Evolutionary conservation across 1,140 invertebrate species (phyloP).

Genomic region (Papilio xuthus): DNA sequence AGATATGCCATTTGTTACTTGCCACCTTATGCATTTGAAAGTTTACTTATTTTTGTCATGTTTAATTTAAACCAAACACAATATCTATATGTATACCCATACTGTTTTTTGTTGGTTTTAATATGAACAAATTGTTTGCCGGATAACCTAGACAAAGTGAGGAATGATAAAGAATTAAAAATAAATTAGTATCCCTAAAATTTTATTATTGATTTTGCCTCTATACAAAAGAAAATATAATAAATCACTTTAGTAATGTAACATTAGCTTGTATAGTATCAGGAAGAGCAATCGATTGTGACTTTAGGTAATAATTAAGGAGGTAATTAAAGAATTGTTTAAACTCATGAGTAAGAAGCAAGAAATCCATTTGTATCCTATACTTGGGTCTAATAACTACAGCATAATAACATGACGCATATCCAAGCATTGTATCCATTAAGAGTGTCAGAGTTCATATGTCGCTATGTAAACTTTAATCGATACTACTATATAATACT

Average conservation of each 20-base stretch:
- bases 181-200: too few species aligned
- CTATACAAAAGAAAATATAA: too few species aligned
- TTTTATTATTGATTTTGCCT: too few species aligned
- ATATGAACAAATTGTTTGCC: too few species aligned
- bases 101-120: too few species aligned
- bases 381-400: neutral
- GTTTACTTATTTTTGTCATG: neutral
- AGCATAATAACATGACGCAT: neutral
- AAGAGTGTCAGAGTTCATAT: neutral
- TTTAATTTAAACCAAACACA: too few species aligned
- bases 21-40: neutral
- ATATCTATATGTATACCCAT: too few species aligned
- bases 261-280: too few species aligned
- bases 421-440: neutral
- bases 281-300: too few species aligned
- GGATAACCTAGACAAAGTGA: too few species aligned
- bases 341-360: neutral
- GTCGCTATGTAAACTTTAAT: neutral
- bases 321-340: neutral
- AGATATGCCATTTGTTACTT: neutral
- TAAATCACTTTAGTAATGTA: too few species aligned
- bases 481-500: neutral
- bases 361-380: neutral
- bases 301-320: neutral
- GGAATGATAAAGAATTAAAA: too few species aligned